Evolutionary conservation across 1,140 invertebrate genomes (phyloP).

Genomic region (Listronotus bonariensis): DNA sequence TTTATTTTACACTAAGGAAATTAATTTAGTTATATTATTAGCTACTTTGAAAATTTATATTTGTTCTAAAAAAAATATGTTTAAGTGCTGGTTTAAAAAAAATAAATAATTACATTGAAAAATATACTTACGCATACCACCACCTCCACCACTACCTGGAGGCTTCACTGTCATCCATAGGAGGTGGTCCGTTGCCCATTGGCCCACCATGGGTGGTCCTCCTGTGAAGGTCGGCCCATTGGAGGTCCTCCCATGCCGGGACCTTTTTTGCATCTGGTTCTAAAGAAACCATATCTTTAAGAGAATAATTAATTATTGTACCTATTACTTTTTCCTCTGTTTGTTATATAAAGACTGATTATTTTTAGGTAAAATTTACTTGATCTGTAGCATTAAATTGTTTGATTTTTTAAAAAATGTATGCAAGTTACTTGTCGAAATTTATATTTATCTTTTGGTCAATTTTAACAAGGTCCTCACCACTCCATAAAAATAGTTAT

Average conservation of each 20-base stretch:
- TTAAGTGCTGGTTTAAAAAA: no score
- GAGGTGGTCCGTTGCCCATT: conserved; percentile 65
- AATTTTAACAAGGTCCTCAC: no score
- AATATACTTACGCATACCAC: conserved; percentile 72
- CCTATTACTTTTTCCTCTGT: no score
- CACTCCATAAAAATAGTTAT: no score
- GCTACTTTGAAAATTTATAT: background rate
- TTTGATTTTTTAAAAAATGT: no score
- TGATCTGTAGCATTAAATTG: no score
- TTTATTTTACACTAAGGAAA: no score
- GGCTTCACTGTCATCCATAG: conserved; percentile 87
- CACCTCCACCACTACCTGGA: conserved; percentile 88
- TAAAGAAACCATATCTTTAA: conserved; percentile 45
- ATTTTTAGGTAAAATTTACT: no score
- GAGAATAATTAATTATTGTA: background rate
- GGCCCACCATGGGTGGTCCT: conserved; percentile 52
- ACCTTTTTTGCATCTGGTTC: conserved; percentile 72
- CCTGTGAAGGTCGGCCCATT: conserved; percentile 57
- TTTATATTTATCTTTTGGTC: no score
- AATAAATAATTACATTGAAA: background rate
- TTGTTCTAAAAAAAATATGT: background rate
- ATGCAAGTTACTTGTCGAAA: no score
- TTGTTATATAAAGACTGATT: no score
- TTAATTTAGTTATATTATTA: background rate
- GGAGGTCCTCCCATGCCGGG: conserved; percentile 57